Evolutionary conservation across 2,888 invertebrate species (phyloP).

Genomic region (Mythimna ferrago): DNA sequence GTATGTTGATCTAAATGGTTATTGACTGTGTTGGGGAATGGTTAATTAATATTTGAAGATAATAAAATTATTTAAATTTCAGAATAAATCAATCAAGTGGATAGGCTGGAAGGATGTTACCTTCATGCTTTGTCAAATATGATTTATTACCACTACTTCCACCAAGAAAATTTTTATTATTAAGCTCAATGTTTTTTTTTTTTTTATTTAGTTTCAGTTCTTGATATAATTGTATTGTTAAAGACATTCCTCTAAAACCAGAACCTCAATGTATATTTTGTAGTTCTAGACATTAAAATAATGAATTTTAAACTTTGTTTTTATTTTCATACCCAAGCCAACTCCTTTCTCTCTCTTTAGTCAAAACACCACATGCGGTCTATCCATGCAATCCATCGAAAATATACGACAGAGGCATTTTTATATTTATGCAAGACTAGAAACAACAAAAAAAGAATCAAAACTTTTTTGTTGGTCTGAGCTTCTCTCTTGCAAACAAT

Average conservation of each 20-base stretch:
- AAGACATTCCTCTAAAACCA: constrained; percentile 44
- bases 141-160: constrained; percentile 14
- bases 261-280: constrained; percentile 19
- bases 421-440: no score
- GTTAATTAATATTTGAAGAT: constrained; percentile 1
- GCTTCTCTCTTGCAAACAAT: no score
- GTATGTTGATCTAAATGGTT: neutral
- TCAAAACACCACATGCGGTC: neutral
- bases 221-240: constrained; percentile 21
- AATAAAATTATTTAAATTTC: constrained; percentile 59
- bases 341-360: neutral
- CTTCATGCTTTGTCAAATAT: constrained; percentile 17
- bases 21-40: constrained; percentile 3
- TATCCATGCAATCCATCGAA: no score
- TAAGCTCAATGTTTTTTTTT: neutral
- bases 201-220: constrained; percentile 17
- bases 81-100: constrained; percentile 63
- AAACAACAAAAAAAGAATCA: no score
- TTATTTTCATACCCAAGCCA: neutral
- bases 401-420: no score
- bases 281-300: constrained; percentile 41
- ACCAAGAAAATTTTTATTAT: constrained; percentile 21
- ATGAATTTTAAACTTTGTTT: neutral
- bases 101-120: constrained; percentile 36
- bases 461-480: no score